Conservation (phyloP, 2,888 invertebrate genomes). For the Lepidocyrtinus sp. region DNA sequence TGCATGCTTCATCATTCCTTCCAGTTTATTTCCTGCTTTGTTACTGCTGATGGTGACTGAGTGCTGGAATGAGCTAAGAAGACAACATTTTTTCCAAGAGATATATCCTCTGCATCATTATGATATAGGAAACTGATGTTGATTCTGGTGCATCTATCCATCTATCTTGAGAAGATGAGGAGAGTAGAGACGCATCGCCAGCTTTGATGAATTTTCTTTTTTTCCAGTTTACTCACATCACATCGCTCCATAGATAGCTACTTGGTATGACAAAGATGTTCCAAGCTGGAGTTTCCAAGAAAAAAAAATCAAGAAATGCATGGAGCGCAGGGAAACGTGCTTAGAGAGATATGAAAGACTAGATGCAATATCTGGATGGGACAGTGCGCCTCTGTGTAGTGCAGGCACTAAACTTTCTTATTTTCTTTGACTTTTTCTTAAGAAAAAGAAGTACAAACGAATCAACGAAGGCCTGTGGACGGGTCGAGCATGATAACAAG, state of each 20-base stretch:
- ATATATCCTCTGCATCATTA: neutral
- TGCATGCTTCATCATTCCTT: constrained; percentile 19
- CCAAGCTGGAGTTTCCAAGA: constrained; percentile 39
- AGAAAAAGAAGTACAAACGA: constrained; percentile 42
- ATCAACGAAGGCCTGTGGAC: constrained; percentile 36
- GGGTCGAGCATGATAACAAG: constrained; percentile 57
- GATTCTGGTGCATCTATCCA: constrained; percentile 33
- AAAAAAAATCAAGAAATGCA: constrained; percentile 36
- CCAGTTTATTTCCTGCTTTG: neutral
- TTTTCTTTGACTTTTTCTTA: constrained; percentile 29
- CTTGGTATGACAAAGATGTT: constrained; percentile 57
- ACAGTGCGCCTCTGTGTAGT: neutral
- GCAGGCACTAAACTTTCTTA: neutral
- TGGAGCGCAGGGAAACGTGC: constrained; percentile 37
- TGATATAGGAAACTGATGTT: constrained; percentile 1
- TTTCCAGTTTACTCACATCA: constrained; percentile 43
- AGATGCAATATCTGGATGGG: neutral
- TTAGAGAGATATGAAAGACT: constrained; percentile 30
- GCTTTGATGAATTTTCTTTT: constrained; percentile 56
- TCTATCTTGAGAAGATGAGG: constrained; percentile 39
- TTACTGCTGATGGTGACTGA: neutral
- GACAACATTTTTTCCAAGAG: neutral
- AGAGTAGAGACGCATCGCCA: constrained; percentile 29
- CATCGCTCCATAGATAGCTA: constrained; percentile 14
- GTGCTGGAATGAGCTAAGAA: neutral